Base-by-base conservation (phyloP, 1,140 invertebrate species). In the Heliconius hewitsoni region DNA sequence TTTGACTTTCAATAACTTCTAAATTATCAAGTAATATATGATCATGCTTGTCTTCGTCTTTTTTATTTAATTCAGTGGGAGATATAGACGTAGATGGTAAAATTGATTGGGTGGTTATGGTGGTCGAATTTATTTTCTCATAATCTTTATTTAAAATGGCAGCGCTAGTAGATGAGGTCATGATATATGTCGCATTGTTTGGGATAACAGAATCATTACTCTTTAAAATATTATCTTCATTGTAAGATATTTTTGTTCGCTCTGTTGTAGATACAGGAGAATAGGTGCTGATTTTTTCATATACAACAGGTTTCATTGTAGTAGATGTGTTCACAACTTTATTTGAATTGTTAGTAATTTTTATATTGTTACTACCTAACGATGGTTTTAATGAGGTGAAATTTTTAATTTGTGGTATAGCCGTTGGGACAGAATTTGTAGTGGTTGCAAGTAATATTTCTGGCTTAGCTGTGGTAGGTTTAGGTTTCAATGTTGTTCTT, bases 61-160 rank as follows among this genome's bases (percentile, higher is more conserved):
- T 66, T 27, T 27, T 30, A 16, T 66, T 66, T 71, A 88, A 80
- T 86, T 92, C 89, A 19, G 87, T 93, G 3, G 90, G 89, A 23
- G 90, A 89, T 8, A 86, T 76, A 18, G 88, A 86, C 13, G 90
- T 94, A n/a, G 90, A 93, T 9, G 90, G 89, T 39, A 89, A 93
- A 23, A 94, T 86, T 27, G 93, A 93, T 84, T 94, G 92, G 55
- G 92, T 94, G 27, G 91, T 93, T 55, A 93, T 85, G 8, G 91
- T 94, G 42, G 91, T 95, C 2, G 84, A 76, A 84, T 84, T 80
- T 84, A 88, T 91, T 73, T 94, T 89, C 70, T 89, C 82, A 74
- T 87, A 79, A 18, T 83, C 85, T 76, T 84, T 83, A 57, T 73
- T 76, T 71, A 82, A 82, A 66, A 74, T 60, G 8, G 78, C 50